Evolutionary conservation across 2,888 invertebrate genomes (phyloP).

Genomic region (Priocnemis perturbator): DNA sequence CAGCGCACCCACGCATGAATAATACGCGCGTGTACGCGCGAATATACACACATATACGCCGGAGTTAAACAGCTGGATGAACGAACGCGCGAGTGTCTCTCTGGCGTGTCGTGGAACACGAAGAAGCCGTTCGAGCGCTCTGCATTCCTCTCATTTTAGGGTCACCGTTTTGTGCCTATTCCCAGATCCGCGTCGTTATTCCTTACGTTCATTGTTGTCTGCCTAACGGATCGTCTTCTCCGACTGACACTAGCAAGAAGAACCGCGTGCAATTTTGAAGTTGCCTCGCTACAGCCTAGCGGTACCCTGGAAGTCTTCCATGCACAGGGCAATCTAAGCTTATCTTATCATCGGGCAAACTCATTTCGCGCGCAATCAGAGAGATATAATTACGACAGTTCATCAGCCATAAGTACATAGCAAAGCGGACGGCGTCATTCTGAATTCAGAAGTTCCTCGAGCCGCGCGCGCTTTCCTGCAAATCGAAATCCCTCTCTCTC

Average conservation of each 20-base stretch:
- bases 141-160: conserved; percentile 41
- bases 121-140: conserved; percentile 30
- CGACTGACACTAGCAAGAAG: too few species aligned
- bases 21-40: conserved; percentile 21
- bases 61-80: conserved; percentile 15
- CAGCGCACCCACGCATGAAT: conserved; percentile 26
- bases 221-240: background rate
- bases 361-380: background rate
- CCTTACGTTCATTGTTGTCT: conserved; percentile 33
- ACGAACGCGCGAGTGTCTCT: conserved; percentile 28
- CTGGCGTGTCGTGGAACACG: conserved; percentile 30
- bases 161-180: conserved; percentile 50
- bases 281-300: too few species aligned
- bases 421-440: too few species aligned
- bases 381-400: too few species aligned
- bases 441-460: too few species aligned
- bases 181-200: conserved; percentile 40
- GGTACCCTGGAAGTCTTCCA: conserved; percentile 31
- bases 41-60: background rate
- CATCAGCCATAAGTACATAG: too few species aligned
- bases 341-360: background rate
- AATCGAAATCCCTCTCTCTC: too few species aligned
- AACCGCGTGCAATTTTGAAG: too few species aligned
- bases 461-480: too few species aligned
- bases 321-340: conserved; percentile 4